Conservation (phyloP, 2,888 invertebrate species). For the Protophormia terraenovae region DNA sequence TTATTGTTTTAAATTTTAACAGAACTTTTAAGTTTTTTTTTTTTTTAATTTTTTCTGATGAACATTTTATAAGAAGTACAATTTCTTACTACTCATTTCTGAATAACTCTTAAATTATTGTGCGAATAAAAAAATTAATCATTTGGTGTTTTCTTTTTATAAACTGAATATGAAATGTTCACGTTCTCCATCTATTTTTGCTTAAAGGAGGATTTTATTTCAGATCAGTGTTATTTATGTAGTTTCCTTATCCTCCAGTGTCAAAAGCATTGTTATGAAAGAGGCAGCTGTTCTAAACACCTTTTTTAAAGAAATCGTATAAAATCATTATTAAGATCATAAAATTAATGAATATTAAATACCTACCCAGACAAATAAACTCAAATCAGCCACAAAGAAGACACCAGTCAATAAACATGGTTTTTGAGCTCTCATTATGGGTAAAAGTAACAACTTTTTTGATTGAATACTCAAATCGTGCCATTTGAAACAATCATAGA, state of each 20-base stretch:
- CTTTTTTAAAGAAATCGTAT: too few relatives aligned
- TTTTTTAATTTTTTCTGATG: too few relatives aligned
- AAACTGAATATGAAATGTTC: too few relatives aligned
- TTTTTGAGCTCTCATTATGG: slow-evolving; percentile 49
- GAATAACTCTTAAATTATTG: too few relatives aligned
- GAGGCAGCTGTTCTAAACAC: slow-evolving; percentile 65
- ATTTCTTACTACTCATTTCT: too few relatives aligned
- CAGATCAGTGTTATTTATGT: background rate
- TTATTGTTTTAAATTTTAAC: too few relatives aligned
- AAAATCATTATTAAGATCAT: background rate
- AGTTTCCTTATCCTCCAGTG: slow-evolving; percentile 36
- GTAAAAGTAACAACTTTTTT: slow-evolving; percentile 35
- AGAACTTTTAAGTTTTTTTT: too few relatives aligned
- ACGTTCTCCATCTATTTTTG: too few relatives aligned
- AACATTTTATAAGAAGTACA: too few relatives aligned
- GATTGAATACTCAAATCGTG: slow-evolving; percentile 3
- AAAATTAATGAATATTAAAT: background rate
- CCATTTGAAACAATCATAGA: slow-evolving; percentile 47
- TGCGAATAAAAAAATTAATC: too few relatives aligned
- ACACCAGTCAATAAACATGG: slow-evolving; percentile 47
- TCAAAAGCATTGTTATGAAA: slow-evolving; percentile 56
- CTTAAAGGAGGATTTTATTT: too few relatives aligned
- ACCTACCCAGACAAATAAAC: slow-evolving; percentile 53
- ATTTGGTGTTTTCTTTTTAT: too few relatives aligned
- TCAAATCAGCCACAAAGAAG: slow-evolving; percentile 53